Evolutionary conservation across 2,113 vertebrate species (phyloP).

Genomic region (Crypturellus undulatus): DNA sequence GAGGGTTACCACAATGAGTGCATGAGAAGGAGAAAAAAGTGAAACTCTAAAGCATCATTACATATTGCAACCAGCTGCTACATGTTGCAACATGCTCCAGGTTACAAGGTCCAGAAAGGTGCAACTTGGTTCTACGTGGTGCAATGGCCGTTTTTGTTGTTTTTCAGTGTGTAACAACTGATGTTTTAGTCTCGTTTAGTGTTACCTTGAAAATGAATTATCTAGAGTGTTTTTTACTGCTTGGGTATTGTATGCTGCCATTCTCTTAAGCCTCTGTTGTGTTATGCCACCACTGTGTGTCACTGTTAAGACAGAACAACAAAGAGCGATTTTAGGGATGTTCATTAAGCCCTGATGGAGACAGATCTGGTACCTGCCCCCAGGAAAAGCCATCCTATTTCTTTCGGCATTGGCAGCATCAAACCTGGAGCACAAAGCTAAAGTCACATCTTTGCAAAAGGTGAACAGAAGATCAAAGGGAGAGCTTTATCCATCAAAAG

Average conservation of each 20-base stretch:
- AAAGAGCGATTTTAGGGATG: not conserved
- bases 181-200: not conserved
- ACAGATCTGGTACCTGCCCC: not conserved
- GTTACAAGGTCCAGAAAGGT: fast-evolving
- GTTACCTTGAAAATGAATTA: not conserved
- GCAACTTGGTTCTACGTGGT: not conserved
- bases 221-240: not conserved
- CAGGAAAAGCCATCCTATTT: not conserved
- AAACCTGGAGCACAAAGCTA: not conserved
- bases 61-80: not conserved
- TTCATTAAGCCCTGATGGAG: not conserved
- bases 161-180: not conserved
- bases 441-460: not conserved
- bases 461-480: not conserved
- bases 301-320: slow-evolving; percentile 44
- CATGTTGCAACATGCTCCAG: not conserved
- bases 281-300: not conserved
- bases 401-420: not conserved
- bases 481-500: not conserved
- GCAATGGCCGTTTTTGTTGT: not conserved
- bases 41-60: not conserved
- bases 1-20: fast-evolving
- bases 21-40: not conserved
- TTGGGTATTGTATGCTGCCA: not conserved
- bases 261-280: not conserved